Base-by-base conservation (phyloP, 2,888 invertebrate species). In the Drosophila peninsularis region DNA sequence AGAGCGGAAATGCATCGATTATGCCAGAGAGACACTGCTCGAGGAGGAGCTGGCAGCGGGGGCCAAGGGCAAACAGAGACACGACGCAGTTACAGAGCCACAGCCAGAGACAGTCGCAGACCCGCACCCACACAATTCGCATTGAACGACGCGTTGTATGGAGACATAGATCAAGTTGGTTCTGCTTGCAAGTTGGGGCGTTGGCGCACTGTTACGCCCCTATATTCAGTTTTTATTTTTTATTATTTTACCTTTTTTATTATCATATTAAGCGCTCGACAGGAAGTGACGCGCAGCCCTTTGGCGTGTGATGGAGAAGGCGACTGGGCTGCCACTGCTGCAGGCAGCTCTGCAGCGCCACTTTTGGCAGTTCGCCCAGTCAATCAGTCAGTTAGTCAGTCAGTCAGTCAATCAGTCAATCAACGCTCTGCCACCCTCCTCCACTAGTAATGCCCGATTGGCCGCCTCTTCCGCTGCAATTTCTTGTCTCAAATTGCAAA, bases 401-500 rank as follows among this genome's bases (percentile, higher is more conserved):
- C 89, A 86, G 69, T 80, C 4, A 41, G 17, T 88, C 79, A 82
- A 78, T 88, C 89, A 84, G 75, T 79, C 75, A 88, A 74, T 79
- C 75, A 88, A 54, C 65, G 36, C 37, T 34, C 49, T 49, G 41
- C n/a, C 10, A 36, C 45, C 45, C 57, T 24, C 47, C 49, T 34
- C 32, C 49, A 19, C 36, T 27, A 61, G 77, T 74, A 82, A 71
- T 71, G 86, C 44, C 70, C 70, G 66, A 82, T 69, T 78, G 69
- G 80, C 55, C 69, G 82, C 41, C 66, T 84, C 81, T 88, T 86
- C 87, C 71, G 73, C 61, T 79, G 86, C 74, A 62, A 86, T 78
- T 73, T 80, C 70, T 71, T 68, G 83, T 88, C 90, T 86, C 89
- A 79, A 89, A 88, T 89, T 86, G 85, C 89, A 89, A 80, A 78